Evolutionary conservation across 2,113 vertebrate species (phyloP).

Genomic region (Gnathonemus echidnorhynchus): DNA sequence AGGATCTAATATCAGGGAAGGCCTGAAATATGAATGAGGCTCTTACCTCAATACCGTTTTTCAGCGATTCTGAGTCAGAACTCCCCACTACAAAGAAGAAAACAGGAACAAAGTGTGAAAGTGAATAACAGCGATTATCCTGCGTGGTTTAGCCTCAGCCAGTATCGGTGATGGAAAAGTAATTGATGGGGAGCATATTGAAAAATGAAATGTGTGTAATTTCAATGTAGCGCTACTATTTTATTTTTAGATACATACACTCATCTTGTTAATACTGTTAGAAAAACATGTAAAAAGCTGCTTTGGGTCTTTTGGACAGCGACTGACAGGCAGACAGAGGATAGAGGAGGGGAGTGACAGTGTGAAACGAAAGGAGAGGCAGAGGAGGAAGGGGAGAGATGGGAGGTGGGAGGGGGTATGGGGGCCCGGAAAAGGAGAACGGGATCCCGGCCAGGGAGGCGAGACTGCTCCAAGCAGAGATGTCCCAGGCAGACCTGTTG

Average conservation of each 20-base stretch:
- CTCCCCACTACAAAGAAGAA: not conserved
- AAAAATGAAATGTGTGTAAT: slow-evolving; percentile 12
- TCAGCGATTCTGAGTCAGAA: not conserved
- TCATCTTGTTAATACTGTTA: slow-evolving; percentile 6
- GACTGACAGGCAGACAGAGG: slow-evolving; percentile 12
- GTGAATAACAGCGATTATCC: not conserved
- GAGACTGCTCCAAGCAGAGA: not conserved
- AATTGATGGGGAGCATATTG: not conserved
- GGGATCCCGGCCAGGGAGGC: slow-evolving; percentile 11
- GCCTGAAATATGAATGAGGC: not conserved
- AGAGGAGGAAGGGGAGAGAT: slow-evolving; percentile 1
- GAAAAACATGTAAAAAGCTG: not conserved
- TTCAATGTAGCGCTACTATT: not conserved
- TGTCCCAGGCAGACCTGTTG: slow-evolving; percentile 20
- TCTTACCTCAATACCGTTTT: not conserved
- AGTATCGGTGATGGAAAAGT: not conserved
- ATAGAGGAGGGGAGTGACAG: not conserved
- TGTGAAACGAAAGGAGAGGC: not conserved
- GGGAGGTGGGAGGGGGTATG: not conserved
- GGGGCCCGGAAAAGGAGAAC: not conserved
- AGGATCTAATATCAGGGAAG: not conserved
- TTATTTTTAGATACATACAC: not conserved
- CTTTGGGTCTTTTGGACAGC: not conserved
- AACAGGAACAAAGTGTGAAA: not conserved
- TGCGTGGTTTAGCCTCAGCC: not conserved